Base-by-base conservation (phyloP, 2,888 invertebrate species). In the Drosophila austrosaltans region DNA sequence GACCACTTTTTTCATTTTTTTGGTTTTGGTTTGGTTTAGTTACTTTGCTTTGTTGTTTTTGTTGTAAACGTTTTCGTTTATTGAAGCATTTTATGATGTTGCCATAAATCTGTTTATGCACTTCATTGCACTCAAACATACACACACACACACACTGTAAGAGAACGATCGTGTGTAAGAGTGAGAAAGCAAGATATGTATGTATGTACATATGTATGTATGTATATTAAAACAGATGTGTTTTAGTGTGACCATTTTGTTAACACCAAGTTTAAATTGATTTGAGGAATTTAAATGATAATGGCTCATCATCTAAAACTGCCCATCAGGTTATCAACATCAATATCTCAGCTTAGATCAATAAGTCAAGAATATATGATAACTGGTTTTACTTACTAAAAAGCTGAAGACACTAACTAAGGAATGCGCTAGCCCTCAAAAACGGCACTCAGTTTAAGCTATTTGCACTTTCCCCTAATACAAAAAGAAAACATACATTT, bases 71-170 rank as follows among this genome's bases (percentile, higher is more conserved):
- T 82, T 82, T 87, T 84, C 75, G 81, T 83, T 84, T 86, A 82
- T 79, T 85, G 74, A 81, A 82, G 82, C 79, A 83, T 82, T 83
- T 83, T 85, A 83, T 79, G 85, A 79, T 82, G 76, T 82, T 83
- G 84, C 75, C 82, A 85, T 83, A 83, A 83, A 83, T 83, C 83
- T 79, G 85, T 85, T 85, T 79, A 85, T 83, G 82, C 85, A 83
- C 85, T 83, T 78, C 81, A 82, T 78, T 81, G 82, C 75, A 66
- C 81, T 74, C 78, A 80, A 54, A 69, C 44, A 10, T 20, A 28
- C 12, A 59, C 22, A 62, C 53, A 60, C 10, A 60, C 22, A 32
- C 20, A 53, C 10, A 32, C 10, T 20, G 7, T 16, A 7, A 30
- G 12, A 22, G 39, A 39, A 2, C 1, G 8, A 20, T 22, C 12